Evolutionary conservation across 2,797 vertebrate species (phyloP).

Genomic region (Pseudocheirus occidentalis): DNA sequence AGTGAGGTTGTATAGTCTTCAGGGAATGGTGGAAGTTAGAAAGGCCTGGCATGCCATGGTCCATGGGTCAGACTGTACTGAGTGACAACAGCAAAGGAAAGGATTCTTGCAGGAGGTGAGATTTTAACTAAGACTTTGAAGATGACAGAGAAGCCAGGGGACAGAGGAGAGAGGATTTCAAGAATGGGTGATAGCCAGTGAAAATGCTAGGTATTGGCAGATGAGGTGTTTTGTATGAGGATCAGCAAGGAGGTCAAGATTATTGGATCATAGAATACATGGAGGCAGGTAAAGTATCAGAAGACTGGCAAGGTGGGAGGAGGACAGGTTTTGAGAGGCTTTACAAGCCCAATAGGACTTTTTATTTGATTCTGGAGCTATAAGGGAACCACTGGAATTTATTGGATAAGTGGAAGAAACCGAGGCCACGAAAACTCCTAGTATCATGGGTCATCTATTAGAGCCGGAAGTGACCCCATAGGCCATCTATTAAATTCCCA

Average conservation of each 20-base stretch:
- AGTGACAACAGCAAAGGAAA: neutral
- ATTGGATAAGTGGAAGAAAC: neutral
- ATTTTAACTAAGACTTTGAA: neutral
- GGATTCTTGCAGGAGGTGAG: neutral
- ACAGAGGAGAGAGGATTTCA: neutral
- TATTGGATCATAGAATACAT: neutral
- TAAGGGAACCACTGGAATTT: neutral
- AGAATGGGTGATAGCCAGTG: neutral
- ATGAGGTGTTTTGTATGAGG: neutral
- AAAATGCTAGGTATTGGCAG: neutral
- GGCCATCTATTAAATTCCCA: neutral
- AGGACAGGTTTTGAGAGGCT: no score
- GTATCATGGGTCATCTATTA: neutral
- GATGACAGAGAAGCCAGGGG: neutral
- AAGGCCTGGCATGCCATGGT: neutral
- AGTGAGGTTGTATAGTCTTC: neutral
- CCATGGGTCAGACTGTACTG: neutral
- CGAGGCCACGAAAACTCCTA: accelerated
- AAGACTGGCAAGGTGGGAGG: neutral
- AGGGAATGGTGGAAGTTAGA: neutral
- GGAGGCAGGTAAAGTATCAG: neutral
- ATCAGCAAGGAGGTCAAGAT: neutral
- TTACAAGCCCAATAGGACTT: neutral
- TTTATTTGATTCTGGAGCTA: neutral
- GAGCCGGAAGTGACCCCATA: neutral